These are phyloP conservation scores for Pseudomyrmex pallidus DNA, from an alignment of 1,140 invertebrate species.

Conservation along the genomic window DNA sequence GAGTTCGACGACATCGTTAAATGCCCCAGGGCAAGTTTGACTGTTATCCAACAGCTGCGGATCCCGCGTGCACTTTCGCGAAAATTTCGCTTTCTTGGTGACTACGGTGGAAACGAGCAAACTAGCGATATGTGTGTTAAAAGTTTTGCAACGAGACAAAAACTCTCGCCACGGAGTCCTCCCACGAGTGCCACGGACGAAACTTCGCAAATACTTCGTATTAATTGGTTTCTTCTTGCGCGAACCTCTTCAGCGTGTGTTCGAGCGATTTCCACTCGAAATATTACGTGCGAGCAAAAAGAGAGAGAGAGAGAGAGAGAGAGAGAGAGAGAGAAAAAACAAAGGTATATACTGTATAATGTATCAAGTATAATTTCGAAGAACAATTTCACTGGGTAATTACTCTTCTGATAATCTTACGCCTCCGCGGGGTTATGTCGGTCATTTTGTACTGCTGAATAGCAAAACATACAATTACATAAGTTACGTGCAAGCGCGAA, in stretches of 20 bases:
- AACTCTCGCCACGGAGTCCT: conserved; percentile 15
- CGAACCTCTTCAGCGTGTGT: neutral
- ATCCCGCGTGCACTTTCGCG: conserved; percentile 57
- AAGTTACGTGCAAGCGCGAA: neutral
- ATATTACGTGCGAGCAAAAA: too few relatives aligned
- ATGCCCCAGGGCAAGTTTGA: conserved; percentile 64
- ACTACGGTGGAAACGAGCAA: conserved; percentile 27
- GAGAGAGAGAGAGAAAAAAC: too few relatives aligned
- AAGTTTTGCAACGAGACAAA: conserved; percentile 46
- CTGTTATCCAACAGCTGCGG: conserved; percentile 60
- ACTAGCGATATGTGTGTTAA: conserved; percentile 43
- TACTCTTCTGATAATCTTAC: too few relatives aligned
- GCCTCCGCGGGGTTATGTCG: neutral
- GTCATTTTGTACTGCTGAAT: neutral
- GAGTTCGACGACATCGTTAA: conserved; percentile 68
- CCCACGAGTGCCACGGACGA: conserved; percentile 15
- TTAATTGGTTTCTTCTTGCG: conserved; percentile 40
- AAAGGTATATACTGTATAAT: too few relatives aligned
- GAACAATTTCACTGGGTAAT: too few relatives aligned
- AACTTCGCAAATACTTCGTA: conserved; percentile 50
- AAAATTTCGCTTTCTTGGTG: conserved; percentile 68
- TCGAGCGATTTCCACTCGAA: neutral
- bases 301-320: too few relatives aligned
- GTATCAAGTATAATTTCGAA: too few relatives aligned
- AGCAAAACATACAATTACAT: conserved; percentile 4